Base-by-base conservation (phyloP, 2,797 vertebrate species). In the Phoeniculus purpureus region DNA sequence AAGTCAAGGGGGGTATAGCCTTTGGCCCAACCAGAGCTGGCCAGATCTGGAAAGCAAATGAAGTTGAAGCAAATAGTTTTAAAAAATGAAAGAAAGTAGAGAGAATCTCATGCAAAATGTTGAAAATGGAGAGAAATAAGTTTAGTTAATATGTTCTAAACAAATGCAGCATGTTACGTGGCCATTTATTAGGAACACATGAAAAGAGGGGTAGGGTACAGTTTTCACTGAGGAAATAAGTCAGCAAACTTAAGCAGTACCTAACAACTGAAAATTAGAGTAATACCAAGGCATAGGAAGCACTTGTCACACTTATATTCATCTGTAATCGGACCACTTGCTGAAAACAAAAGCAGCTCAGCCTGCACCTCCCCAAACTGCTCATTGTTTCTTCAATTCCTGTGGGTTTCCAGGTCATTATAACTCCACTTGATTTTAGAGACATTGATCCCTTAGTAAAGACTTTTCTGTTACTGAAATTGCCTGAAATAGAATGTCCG, bases 21-120 rank as follows among this genome's bases (percentile, higher is more conserved):
- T 27, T 97, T 85, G 4, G 97, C 97, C 99, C 99, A 99, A 20
- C 98, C 98, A 29, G 97, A 97, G 66, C 95, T 96, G 40, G 93
- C 96, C 83, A 99, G 96, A 96, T 97, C 99, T 99, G 94, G 60
- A 86, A 90, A 82, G 58, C 43, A 81, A 23, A 62, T 20, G 2
- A 85, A 87, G 13, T 32, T 10, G 76, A 80, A 81, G 34, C 16
- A 73, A 86, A 79, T 31, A 16, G 15, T 85, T 74, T 65, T 10
- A 25, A 50, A 70, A 89, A 78, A 58, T 5, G 4, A 37, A 50
- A 81, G 55, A 60, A 80, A 15, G 55, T 32, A 60, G 26, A 11
- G 29, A 25, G 55, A 92, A 62, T 89, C 25, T 82, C 70, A 43
- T 26, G n/a, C 7, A 67, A 67, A 79, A 71, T 27, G 23, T 51